Evolutionary conservation across 1,140 invertebrate genomes (phyloP), one percentile per base, ranked within the genome.

Genomic region (Lucilia cuprina): DNA sequence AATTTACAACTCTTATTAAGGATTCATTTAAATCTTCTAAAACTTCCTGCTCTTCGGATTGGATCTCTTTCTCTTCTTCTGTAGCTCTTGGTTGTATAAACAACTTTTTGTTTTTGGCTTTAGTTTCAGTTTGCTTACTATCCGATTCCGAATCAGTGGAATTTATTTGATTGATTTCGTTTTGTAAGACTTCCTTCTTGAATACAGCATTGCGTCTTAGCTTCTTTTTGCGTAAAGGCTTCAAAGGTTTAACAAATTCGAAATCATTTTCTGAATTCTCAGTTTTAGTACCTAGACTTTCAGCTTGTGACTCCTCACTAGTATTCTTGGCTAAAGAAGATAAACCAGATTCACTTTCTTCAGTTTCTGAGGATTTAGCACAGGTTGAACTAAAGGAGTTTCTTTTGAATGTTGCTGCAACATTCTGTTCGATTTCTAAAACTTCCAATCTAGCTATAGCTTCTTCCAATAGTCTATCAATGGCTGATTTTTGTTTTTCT

Each of bases 191-290:
- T 78, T 90, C 89, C 65, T 90, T 90, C 17, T n/a, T 55, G 3
- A 8, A 88, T 88, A 90, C 41, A 87, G 50, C 3, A n/a, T 55
- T 89, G 35, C 88, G 88, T 5, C 89, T 87, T 85, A 89, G 86
- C 83, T 90, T 90, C 88, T 90, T 90, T 84, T 89, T 90, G 30
- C 89, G 89, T 13, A 87, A 86, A 7, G 88, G 88, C 4, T 88
- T 86, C 70, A 86, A 83, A 0, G 89, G 88, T 49, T 88, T 88
- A 2, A 80, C 75, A 77, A 87, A 87, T 2, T 88, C 87, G 65
- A 90, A 88, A 0, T 88, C 86, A n/a, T 12, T 83, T 5, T 35
- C 21, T 82, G 35, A 9, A 5, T 4, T 19, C 2, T 78, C 35
- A 77, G 17, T 77, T 25, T 9, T 10, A 50, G 7, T 55, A 5